phyloP scores from a whole-genome alignment of 2,113 vertebrate species.

The Actenoides hombroni region DNA sequence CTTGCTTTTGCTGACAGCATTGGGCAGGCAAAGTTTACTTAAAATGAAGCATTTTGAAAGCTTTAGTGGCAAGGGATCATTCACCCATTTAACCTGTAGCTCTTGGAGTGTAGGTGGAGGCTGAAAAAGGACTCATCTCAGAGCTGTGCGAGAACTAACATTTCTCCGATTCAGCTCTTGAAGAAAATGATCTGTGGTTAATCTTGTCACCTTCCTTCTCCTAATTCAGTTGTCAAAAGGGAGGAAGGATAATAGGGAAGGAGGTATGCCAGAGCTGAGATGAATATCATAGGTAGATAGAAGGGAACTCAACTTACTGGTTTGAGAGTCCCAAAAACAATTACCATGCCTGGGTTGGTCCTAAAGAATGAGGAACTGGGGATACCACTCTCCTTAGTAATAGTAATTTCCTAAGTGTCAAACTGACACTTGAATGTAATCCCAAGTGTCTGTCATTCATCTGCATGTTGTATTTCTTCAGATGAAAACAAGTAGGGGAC shows the following conservation, averaged over 20 bases:
- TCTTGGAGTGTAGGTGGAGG: not conserved
- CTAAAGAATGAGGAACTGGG: conserved; percentile 27
- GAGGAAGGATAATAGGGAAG: not conserved
- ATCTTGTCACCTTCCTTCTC: not conserved
- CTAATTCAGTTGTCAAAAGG: not conserved
- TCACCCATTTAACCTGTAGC: not conserved
- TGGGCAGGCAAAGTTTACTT: not conserved
- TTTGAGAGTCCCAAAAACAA: conserved; percentile 20
- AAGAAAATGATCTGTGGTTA: not conserved
- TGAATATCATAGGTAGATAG: not conserved
- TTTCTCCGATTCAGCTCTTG: not conserved
- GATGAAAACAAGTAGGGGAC: not conserved
- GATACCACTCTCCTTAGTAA: not conserved
- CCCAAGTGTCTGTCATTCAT: not conserved
- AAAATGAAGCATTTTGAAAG: not conserved
- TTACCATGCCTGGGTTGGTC: not conserved
- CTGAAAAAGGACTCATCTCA: not conserved
- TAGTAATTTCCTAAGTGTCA: not conserved
- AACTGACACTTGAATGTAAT: not conserved
- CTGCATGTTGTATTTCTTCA: not conserved
- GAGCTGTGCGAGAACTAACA: not conserved
- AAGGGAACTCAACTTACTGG: conserved; percentile 17
- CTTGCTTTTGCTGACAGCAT: not conserved
- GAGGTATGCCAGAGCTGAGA: not conserved
- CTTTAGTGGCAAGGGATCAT: not conserved